These are phyloP conservation scores for Danio kyathit DNA, from an alignment of 2,797 vertebrate species.

Conservation along the genomic window DNA sequence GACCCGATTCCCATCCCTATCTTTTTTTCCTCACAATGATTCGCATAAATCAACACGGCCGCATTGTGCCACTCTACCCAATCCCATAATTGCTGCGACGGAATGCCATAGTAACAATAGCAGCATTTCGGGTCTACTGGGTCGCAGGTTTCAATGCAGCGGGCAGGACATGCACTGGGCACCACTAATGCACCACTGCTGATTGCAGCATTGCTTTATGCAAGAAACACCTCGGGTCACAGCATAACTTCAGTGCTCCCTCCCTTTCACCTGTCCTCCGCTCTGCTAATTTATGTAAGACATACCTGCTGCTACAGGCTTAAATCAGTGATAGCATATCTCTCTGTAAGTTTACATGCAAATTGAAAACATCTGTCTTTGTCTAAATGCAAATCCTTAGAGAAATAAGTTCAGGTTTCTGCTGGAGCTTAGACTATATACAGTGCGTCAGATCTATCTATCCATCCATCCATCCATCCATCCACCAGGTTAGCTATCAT, in stretches of 20 bases:
- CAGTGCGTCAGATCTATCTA: too few relatives aligned
- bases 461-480: too few relatives aligned
- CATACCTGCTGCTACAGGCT: constrained; percentile 9
- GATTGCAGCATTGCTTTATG: neutral
- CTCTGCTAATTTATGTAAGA: constrained; percentile 4
- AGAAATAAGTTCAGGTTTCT: neutral
- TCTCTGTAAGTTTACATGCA: neutral
- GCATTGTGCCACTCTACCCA: constrained; percentile 47
- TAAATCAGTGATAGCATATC: neutral
- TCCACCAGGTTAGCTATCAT: too few relatives aligned
- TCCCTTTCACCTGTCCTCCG: constrained; percentile 13
- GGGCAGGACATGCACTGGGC: neutral
- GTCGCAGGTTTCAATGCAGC: constrained; percentile 6
- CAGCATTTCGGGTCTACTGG: constrained; percentile 45
- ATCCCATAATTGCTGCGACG: constrained; percentile 34
- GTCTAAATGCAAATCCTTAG: neutral
- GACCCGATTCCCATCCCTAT: constrained; percentile 48
- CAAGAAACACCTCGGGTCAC: neutral
- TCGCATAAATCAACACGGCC: constrained; percentile 40
- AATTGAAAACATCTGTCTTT: neutral
- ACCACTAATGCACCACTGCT: neutral
- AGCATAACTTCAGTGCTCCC: neutral
- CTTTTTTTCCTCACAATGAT: neutral
- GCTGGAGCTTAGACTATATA: neutral
- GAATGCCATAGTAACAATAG: constrained; percentile 53